These are phyloP conservation scores for Myripristis murdjan DNA, from an alignment of 2,797 vertebrate genomes.

Conservation along the genomic window DNA sequence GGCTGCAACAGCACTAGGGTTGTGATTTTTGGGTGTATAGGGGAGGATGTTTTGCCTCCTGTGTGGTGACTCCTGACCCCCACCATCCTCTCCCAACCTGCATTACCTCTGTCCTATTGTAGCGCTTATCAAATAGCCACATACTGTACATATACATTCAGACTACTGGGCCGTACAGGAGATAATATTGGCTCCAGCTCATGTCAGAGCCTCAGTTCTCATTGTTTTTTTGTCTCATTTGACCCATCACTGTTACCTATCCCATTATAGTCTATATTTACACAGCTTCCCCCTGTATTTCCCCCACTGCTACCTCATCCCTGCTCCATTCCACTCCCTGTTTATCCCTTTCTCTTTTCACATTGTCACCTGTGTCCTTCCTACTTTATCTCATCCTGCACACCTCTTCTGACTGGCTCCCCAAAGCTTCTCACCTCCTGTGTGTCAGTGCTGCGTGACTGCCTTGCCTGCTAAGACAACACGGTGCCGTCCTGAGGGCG, in stretches of 20 bases:
- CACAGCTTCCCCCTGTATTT: conserved; percentile 1
- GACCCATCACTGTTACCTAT: neutral
- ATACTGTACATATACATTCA: conserved; percentile 57
- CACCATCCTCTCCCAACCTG: conserved; percentile 78
- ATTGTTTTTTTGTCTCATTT: conserved; percentile 13
- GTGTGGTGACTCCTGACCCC: conserved; percentile 82
- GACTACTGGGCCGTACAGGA: conserved; percentile 18
- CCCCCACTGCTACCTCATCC: neutral
- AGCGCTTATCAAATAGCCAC: conserved; percentile 62
- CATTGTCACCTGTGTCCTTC: conserved; percentile 17
- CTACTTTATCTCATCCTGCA: neutral
- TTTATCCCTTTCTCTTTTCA: neutral
- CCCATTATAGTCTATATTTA: neutral
- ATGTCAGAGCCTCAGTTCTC: conserved; percentile 29
- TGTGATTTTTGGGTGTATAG: conserved; percentile 74
- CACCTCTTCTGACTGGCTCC: conserved; percentile 1
- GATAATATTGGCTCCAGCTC: conserved; percentile 45
- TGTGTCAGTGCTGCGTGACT: conserved; percentile 69
- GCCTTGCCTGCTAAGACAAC: conserved; percentile 80
- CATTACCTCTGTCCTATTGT: conserved; percentile 72
- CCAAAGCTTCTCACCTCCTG: conserved; percentile 19
- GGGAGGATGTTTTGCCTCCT: conserved; percentile 85
- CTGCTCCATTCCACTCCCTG: neutral
- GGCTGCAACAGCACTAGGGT: conserved; percentile 62
- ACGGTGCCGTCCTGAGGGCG: conserved; percentile 67